Base-by-base conservation (phyloP, 2,113 vertebrate genomes). In the Cyprinus carpio region DNA sequence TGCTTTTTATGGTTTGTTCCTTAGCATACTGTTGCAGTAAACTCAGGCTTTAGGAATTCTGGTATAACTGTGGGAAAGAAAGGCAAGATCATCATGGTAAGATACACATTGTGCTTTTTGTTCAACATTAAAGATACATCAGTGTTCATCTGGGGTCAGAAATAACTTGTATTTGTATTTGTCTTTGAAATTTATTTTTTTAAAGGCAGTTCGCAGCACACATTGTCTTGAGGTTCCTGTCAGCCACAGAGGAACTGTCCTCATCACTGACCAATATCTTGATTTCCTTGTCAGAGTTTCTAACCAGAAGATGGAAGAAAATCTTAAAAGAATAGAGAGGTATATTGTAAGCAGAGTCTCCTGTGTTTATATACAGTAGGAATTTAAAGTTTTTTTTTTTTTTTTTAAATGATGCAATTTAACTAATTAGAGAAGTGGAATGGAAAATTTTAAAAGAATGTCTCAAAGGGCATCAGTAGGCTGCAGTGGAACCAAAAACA, bases 301-400 rank as follows among this genome's bases (percentile, higher is more conserved):
- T 82, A 99, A 99, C 93, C 92, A 89, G 86, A 99, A 99, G 91
- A 95, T 99, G 96, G 95, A 97, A 65, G 97, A 99, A 91, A 99
- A 99, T 88, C 90, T 91, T 4, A 95, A 82, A 87, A 95, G 96
- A 86, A 97, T 98, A 86, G 90, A 94, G 87, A 97, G 97, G 98
- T 60, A 49, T 15, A 29, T n/a, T 31, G 1, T 58, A 29, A 27
- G 8, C n/a, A 25, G 20, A 51, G n/a, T 62, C 4, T 34, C 34
- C 49, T 71, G 18, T 69, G 16, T 56, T 65, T 67, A 54, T 40
- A 62, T 37, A 58, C 43, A 31, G n/a, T 13, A 23, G 12, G n/a
- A 15, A 15, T 49, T 7, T 1, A 49, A 75, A 29, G 7, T 6
- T 0, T 18, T 67, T 34, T 31, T 27, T 69, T 34, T 69, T 69